phyloP scores from a whole-genome alignment of 1,140 invertebrate species.

The Bicyclus anynana region DNA sequence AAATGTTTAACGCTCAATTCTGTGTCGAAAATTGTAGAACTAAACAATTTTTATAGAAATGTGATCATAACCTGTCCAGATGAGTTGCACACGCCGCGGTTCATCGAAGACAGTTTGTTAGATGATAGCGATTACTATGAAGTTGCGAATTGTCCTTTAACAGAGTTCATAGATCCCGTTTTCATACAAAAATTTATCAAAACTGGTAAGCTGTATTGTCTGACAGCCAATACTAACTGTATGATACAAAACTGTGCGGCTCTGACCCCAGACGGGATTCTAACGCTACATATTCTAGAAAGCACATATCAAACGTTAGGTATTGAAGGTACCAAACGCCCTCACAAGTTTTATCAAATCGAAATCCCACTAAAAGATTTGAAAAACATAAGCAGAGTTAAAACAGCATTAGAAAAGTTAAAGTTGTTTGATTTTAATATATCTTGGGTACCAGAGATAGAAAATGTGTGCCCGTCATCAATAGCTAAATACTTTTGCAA shows the following conservation, averaged over 20 bases:
- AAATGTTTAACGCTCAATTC: conserved; percentile 31
- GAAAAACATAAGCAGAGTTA: conserved; percentile 37
- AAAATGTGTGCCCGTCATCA: conserved; percentile 59
- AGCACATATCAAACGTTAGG: conserved; percentile 56
- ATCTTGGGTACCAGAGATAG: conserved; percentile 50
- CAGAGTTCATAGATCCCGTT: conserved; percentile 43
- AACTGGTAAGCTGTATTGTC: conserved; percentile 48
- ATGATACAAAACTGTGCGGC: conserved; percentile 53
- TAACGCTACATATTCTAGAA: conserved; percentile 51
- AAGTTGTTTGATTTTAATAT: conserved; percentile 53
- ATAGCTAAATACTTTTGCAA: conserved; percentile 62
- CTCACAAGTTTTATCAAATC: conserved; percentile 51
- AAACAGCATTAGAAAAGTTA: conserved; percentile 39
- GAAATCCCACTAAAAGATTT: conserved; percentile 45
- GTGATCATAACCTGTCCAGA: conserved; percentile 60
- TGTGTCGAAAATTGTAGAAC: conserved; percentile 30
- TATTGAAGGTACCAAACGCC: conserved; percentile 50
- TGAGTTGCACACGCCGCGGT: conserved; percentile 40
- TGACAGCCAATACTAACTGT: conserved; percentile 50
- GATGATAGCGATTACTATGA: conserved; percentile 62
- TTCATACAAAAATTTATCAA: conserved; percentile 63
- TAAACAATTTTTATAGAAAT: conserved; percentile 60
- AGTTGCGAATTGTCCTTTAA: conserved; percentile 42
- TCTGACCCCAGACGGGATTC: conserved; percentile 54
- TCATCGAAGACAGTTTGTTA: conserved; percentile 42